Conservation (phyloP, 2,113 vertebrate genomes). For the Pelodiscus sinensis region DNA sequence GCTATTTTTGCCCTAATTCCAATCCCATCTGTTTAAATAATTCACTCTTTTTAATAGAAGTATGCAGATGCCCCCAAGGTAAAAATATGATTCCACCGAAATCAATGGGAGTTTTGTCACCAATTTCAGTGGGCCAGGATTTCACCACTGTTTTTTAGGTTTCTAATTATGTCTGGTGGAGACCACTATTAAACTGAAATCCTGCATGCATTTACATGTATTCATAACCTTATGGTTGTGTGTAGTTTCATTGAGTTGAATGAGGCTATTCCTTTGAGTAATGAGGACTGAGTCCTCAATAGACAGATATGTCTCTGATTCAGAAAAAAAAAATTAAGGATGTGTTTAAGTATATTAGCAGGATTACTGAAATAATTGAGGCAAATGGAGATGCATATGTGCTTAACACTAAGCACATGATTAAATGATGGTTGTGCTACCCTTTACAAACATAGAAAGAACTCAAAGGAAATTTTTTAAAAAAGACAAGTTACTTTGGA, state of each 20-base stretch:
- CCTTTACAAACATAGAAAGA: neutral
- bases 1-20: fast-evolving
- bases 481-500: neutral
- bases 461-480: neutral
- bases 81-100: neutral
- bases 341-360: neutral
- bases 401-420: neutral
- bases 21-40: neutral
- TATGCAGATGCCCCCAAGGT: neutral
- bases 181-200: neutral
- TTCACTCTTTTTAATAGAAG: neutral
- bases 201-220: neutral
- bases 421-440: too few relatives aligned
- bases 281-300: neutral
- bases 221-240: too few relatives aligned
- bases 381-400: neutral
- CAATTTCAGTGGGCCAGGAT: neutral
- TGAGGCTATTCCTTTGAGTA: neutral
- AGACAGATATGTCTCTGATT: neutral
- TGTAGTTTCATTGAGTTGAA: neutral
- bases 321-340: neutral
- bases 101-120: neutral
- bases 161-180: neutral
- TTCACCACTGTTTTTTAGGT: neutral
- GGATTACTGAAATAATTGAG: neutral